Percentiles rank a stretch among this genome's conserved stretches.
These are phyloP conservation scores for Gnathonemus longibarbis DNA, from an alignment of 2,113 vertebrate genomes.

Conservation along the genomic window DNA sequence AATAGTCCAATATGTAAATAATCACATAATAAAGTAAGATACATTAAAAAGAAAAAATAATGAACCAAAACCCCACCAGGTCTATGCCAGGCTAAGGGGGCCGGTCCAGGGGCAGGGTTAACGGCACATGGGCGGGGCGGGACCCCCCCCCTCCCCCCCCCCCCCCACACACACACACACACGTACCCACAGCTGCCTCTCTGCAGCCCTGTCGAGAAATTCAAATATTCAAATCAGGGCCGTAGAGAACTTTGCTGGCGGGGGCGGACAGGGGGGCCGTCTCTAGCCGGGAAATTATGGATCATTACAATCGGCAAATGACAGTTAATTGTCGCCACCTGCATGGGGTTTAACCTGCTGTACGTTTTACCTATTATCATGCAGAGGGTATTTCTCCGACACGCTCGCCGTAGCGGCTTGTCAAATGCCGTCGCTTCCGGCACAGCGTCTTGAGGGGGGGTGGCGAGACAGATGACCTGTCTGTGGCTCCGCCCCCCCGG, in stretches of 20 bases:
- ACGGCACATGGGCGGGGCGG: conserved; percentile 6
- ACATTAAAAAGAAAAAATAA: background rate
- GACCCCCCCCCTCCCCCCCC: background rate
- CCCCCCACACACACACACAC: conserved; percentile 1
- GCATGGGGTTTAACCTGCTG: conserved; percentile 65
- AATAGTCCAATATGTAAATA: background rate
- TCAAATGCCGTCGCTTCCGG: conserved; percentile 81
- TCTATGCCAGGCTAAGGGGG: conserved; percentile 26
- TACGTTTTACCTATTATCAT: conserved; percentile 63
- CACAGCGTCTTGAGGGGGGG: conserved; percentile 67
- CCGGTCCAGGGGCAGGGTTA: conserved; percentile 26
- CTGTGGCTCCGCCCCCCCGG: conserved; percentile 66
- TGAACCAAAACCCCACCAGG: background rate
- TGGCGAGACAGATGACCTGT: conserved; percentile 39
- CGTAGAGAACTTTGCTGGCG: conserved; percentile 33
- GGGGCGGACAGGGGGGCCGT: conserved; percentile 40
- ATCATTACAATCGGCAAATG: conserved; percentile 69
- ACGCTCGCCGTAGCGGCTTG: conserved; percentile 44
- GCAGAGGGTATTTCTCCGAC: conserved; percentile 34
- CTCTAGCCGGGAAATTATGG: conserved; percentile 61
- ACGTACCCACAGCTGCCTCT: conserved; percentile 30
- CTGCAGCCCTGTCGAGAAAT: conserved; percentile 38
- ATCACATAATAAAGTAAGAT: background rate
- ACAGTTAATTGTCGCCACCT: conserved; percentile 75
- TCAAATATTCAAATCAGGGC: conserved; percentile 34